Conservation (phyloP, 2,888 invertebrate genomes). For the Volucella inflata region DNA sequence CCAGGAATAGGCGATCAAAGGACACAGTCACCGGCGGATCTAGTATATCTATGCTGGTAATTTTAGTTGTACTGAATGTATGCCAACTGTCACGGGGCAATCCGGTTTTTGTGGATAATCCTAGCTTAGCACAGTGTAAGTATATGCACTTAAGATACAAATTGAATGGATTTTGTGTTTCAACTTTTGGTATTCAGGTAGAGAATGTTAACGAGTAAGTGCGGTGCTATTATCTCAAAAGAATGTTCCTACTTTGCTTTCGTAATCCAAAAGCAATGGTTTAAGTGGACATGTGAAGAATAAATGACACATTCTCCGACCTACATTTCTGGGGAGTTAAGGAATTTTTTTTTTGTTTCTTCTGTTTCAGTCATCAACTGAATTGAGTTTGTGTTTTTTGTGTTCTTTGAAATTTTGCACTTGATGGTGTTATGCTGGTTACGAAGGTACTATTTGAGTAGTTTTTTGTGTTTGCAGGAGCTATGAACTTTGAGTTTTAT, state of each 20-base stretch:
- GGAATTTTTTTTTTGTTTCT: slow-evolving; percentile 44
- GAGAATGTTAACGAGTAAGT: not conserved
- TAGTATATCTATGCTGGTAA: slow-evolving; percentile 53
- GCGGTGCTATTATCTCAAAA: not conserved
- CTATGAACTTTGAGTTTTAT: slow-evolving; percentile 17
- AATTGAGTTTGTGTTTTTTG: not conserved
- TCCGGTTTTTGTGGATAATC: slow-evolving; percentile 84
- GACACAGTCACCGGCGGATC: slow-evolving; percentile 36
- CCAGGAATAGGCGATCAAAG: slow-evolving; percentile 58
- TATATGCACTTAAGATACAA: slow-evolving; percentile 71
- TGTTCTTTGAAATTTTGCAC: not conserved
- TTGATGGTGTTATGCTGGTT: slow-evolving; percentile 52
- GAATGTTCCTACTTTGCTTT: slow-evolving; percentile 35
- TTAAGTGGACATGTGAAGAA: slow-evolving; percentile 53
- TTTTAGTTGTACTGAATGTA: slow-evolving; percentile 76
- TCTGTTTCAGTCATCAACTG: not conserved
- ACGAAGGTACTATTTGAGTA: slow-evolving; percentile 34
- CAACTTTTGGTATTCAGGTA: slow-evolving; percentile 45
- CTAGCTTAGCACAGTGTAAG: slow-evolving; percentile 84
- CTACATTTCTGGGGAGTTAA: slow-evolving; percentile 51
- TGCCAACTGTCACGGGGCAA: slow-evolving; percentile 79
- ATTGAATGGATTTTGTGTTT: slow-evolving; percentile 26
- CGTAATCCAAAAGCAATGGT: slow-evolving; percentile 66
- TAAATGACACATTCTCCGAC: slow-evolving; percentile 67
- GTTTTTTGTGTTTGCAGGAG: slow-evolving; percentile 12